phyloP scores from a whole-genome alignment of 2,888 invertebrate genomes.

The Drosophila infuscata region DNA sequence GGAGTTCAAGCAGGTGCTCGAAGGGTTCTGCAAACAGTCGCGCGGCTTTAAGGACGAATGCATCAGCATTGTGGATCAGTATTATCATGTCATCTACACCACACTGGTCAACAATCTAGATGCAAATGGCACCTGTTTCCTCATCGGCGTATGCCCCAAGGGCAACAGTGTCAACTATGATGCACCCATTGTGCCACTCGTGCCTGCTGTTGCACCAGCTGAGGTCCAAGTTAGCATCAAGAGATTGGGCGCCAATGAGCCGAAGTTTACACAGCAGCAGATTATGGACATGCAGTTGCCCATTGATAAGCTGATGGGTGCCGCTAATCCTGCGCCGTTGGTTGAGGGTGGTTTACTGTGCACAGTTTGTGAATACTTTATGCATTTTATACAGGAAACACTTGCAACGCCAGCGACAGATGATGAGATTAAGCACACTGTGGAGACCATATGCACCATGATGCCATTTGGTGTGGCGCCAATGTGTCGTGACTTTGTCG shows the following conservation, averaged over 20 bases:
- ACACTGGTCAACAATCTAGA: conserved; percentile 89
- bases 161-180: conserved; percentile 45
- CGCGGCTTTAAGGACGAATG: conserved; percentile 91
- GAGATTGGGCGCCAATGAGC: conserved; percentile 81
- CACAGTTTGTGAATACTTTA: conserved; percentile 92
- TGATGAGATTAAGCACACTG: conserved; percentile 88
- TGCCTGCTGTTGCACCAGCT: conserved; percentile 86
- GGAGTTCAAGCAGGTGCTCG: conserved; percentile 91
- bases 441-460: conserved; percentile 89
- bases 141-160: conserved; percentile 86
- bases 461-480: conserved; percentile 88
- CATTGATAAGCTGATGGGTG: conserved; percentile 85
- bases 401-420: conserved; percentile 89
- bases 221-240: conserved; percentile 82
- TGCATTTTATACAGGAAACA: conserved; percentile 91
- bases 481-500: conserved; percentile 91
- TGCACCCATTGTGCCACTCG: conserved; percentile 87
- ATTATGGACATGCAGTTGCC: conserved; percentile 85
- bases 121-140: conserved; percentile 89
- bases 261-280: conserved; percentile 81
- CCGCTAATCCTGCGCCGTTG: conserved; percentile 76
- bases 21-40: conserved; percentile 93
- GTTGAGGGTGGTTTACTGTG: conserved; percentile 87
- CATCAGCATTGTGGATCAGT: conserved; percentile 90
- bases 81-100: conserved; percentile 90